Base-by-base conservation (phyloP, 2,113 vertebrate species). In the Oreochromis niloticus region DNA sequence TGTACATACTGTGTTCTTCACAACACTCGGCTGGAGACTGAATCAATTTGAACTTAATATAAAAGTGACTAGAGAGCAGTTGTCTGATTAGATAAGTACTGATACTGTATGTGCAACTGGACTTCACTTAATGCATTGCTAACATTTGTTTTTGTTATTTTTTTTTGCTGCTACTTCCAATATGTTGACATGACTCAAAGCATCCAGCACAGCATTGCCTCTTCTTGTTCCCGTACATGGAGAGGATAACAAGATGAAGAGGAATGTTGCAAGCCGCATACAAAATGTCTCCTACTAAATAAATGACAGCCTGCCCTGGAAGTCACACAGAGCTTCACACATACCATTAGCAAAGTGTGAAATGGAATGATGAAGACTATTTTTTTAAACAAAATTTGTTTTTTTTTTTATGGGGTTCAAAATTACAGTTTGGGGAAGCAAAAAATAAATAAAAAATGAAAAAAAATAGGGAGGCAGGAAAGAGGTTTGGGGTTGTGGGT, bases 401-500 rank as follows among this genome's bases (percentile, higher is more conserved):
- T 39, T 2, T 93, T 87, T 50, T 84, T 85, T 90, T 84, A 81
- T 41, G 50, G 17, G 63, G 83, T 48, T 87, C 46, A 84, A 55
- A 88, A 89, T 88, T 86, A 87, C 81, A 89, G 61, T 85, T 89
- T 86, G 30, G n/a, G 82, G 66, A 36, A n/a, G 27, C n/a, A 32
- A 10, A 41, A 5, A 12, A 46, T 5, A 24, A 6, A 30, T 7
- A 1, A 39, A 59, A 4, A 19, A 7, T 4, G 12, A 9, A 16
- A 54, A 54, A 16, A 61, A 63, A 63, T 14, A 9, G 50, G 10
- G 61, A 59, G 39, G 39, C 22, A 73, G 32, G 78, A 34, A 54
- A 91, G 85, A 84, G 87, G 78, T 63, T 89, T 89, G 78, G 81
- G 78, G 86, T 79, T 83, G 87, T 89, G 91, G 85, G 91, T 82